A percentile compares a stretch with the other conserved stretches of the same genome.
phyloP scores from a whole-genome alignment of 2,113 vertebrate species.

The Conger conger region DNA sequence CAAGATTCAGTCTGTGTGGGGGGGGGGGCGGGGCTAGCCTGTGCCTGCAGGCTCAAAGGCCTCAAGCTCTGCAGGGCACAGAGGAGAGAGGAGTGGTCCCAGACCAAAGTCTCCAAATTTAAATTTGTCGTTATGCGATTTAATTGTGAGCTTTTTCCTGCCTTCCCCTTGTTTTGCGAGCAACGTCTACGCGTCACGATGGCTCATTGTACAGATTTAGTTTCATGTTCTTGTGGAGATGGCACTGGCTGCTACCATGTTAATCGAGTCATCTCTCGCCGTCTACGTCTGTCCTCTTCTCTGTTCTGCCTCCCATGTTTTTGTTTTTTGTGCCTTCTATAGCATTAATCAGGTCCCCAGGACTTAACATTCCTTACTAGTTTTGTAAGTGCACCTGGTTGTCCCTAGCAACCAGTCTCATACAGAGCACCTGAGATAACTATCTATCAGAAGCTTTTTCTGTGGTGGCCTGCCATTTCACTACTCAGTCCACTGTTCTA shows the following conservation, averaged over 20 bases:
- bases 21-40: not conserved
- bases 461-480: not conserved
- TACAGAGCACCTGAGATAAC: not conserved
- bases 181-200: not conserved
- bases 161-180: not conserved
- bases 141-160: not conserved
- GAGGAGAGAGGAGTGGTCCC: not conserved
- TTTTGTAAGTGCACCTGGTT: not conserved
- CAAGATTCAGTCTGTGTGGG: not conserved
- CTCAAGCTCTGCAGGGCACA: not conserved
- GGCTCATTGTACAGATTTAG: not conserved
- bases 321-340: not conserved
- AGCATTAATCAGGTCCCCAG: not conserved
- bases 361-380: not conserved
- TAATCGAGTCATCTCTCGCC: not conserved
- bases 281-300: not conserved
- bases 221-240: not conserved
- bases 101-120: not conserved
- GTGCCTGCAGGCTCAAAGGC: not conserved
- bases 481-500: not conserved
- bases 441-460: not conserved
- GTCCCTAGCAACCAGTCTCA: not conserved
- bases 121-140: not conserved
- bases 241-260: not conserved
- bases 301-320: not conserved